Conservation (phyloP, 2,797 vertebrate species). For the Lindbergichthys nudifrons region DNA sequence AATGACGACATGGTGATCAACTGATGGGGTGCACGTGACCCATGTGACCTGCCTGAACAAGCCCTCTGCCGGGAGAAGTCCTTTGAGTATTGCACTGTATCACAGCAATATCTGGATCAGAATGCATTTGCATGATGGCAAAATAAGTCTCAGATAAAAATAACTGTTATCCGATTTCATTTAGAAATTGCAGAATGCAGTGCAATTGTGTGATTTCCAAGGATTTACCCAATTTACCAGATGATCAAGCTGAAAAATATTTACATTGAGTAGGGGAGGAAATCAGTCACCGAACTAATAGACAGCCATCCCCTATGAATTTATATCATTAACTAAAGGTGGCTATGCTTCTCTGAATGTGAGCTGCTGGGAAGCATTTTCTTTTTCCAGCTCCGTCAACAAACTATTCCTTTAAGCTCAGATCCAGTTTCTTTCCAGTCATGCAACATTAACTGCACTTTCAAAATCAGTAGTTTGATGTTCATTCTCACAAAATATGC, state of each 20-base stretch:
- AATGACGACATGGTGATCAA: slow-evolving; percentile 31
- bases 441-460: slow-evolving; percentile 84
- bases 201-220: slow-evolving; percentile 41
- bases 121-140: slow-evolving; percentile 42
- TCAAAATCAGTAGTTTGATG: slow-evolving; percentile 83
- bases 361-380: slow-evolving; percentile 81
- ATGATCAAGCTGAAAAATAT: slow-evolving; percentile 66
- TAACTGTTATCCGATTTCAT: slow-evolving; percentile 24
- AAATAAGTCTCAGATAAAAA: slow-evolving; percentile 51
- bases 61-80: slow-evolving; percentile 22
- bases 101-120: slow-evolving; percentile 48
- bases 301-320: slow-evolving; percentile 73
- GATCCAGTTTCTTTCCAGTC: slow-evolving; percentile 83
- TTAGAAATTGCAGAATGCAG: slow-evolving; percentile 25
- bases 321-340: slow-evolving; percentile 78
- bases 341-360: slow-evolving; percentile 73
- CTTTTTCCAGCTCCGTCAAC: slow-evolving; percentile 80
- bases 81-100: slow-evolving; percentile 30
- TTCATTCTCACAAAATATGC: slow-evolving; percentile 82
- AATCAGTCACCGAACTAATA: slow-evolving; percentile 69
- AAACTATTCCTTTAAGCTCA: slow-evolving; percentile 81
- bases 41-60: slow-evolving; percentile 3
- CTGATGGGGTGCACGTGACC: slow-evolving; percentile 22
- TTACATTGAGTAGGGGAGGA: slow-evolving; percentile 63
- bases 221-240: slow-evolving; percentile 43